Evolutionary conservation across 1,140 invertebrate genomes (phyloP), one percentile per base, ranked within the genome.

Genomic region (Elysia chlorotica): DNA sequence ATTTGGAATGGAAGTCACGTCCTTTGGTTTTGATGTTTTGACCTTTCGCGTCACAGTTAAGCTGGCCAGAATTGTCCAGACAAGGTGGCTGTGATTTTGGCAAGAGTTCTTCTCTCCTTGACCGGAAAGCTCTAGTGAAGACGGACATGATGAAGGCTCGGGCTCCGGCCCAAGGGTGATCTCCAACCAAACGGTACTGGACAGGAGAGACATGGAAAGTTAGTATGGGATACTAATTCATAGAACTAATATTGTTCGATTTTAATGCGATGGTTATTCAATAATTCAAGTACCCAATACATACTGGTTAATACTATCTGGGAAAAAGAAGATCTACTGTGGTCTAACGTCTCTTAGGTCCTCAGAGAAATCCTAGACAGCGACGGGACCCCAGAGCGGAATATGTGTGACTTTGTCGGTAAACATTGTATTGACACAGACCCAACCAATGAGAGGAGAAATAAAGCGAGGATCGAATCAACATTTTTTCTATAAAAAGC

Each of bases 101-200:
- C 4, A 57, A 23, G 33, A 10, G 30, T 3, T 23, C 2, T n/a
- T 28, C 2, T 5, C n/a, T 2, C 21, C 5, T 53, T 0, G 21
- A n/a, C 33, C 21, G 5, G 25, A 25, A 59, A 4, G 30, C 67
- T 69, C 67, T 10, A n/a, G 21, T 25, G 21, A 53, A 56, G 2
- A 56, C 54, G 28, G 17, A 25, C 21, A 69, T 36, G 35, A 69
- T 69, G 56, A 59, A 69, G 21, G 21, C 3, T 23, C 67, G 21
- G 6, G 67, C 67, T 25, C 54, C 67, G 3, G 1, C 17, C 67
- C 67, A 69, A 0, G 56, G 17, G 1, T 56, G 53, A 6, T 53
- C 53, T 6, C 67, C 67, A 3, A 25, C n/a, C 6, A 69, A 56
- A 14, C 67, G 67, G 30, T 69, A 69, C 67, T 69, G 65, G 14